phyloP scores from a whole-genome alignment of 2,113 vertebrate genomes.

The Gorsachius goisagi region DNA sequence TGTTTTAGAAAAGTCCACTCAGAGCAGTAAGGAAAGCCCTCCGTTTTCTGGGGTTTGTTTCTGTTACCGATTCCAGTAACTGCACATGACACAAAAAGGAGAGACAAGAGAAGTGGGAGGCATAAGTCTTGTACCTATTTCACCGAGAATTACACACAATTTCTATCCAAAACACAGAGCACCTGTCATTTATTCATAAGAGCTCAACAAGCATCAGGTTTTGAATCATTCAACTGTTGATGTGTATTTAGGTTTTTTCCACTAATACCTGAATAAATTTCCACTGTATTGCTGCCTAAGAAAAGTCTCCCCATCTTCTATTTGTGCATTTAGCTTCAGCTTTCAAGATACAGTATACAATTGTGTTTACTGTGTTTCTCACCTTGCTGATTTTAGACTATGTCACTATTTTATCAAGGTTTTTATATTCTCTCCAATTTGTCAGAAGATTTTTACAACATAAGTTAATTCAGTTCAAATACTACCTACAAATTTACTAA shows the following conservation, averaged over 20 bases:
- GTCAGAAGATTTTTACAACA: background rate
- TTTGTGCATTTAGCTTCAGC: background rate
- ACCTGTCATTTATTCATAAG: background rate
- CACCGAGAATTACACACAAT: background rate
- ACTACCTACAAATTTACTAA: background rate
- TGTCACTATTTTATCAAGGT: background rate
- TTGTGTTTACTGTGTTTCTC: background rate
- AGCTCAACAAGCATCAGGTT: background rate
- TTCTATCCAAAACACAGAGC: background rate
- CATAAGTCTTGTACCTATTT: background rate
- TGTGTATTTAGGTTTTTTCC: background rate
- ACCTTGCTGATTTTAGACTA: background rate
- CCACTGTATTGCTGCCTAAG: background rate
- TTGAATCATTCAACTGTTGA: background rate
- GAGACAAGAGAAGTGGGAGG: background rate
- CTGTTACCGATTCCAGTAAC: background rate
- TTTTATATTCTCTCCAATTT: background rate
- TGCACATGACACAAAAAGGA: background rate
- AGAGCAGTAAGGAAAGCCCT: background rate
- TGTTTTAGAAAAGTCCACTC: background rate
- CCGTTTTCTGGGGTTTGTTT: fast-evolving
- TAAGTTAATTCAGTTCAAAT: background rate
- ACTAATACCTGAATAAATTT: background rate
- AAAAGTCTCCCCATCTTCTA: background rate
- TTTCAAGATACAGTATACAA: background rate